phyloP scores from a whole-genome alignment of 2,797 vertebrate genomes.

The Choloepus didactylus region DNA sequence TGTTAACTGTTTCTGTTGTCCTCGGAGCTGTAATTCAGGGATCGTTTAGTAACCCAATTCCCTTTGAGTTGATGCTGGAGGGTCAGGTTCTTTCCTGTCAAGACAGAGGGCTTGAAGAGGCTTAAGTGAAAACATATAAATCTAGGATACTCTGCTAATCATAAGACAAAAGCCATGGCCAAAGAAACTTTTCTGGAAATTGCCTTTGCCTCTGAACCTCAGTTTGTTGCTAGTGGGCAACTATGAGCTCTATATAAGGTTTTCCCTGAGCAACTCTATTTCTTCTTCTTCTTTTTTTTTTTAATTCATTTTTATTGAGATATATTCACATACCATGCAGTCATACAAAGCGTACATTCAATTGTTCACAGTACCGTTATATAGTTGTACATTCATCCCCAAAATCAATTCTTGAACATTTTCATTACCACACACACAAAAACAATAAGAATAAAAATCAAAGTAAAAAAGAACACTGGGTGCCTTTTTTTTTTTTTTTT shows the following conservation, averaged over 20 bases:
- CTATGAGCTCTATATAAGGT: constrained; percentile 5
- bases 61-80: not conserved
- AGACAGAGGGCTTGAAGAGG: not conserved
- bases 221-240: not conserved
- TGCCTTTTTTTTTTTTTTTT: no score
- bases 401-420: no score
- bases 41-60: not conserved
- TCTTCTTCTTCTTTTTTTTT: no score
- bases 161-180: not conserved
- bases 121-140: not conserved
- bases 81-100: not conserved
- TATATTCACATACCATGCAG: no score
- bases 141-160: not conserved
- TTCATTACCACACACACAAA: no score
- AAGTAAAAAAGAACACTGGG: no score
- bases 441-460: no score
- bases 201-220: not conserved
- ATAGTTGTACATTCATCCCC: no score
- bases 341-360: no score
- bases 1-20: not conserved
- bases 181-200: constrained; percentile 18
- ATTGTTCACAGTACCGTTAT: no score
- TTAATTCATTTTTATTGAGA: no score
- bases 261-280: not conserved
- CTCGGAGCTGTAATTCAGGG: not conserved